Percentiles rank a stretch among this genome's conserved stretches.
phyloP scores from a whole-genome alignment of 2,113 vertebrate species.

The Porphyrio hochstetteri region DNA sequence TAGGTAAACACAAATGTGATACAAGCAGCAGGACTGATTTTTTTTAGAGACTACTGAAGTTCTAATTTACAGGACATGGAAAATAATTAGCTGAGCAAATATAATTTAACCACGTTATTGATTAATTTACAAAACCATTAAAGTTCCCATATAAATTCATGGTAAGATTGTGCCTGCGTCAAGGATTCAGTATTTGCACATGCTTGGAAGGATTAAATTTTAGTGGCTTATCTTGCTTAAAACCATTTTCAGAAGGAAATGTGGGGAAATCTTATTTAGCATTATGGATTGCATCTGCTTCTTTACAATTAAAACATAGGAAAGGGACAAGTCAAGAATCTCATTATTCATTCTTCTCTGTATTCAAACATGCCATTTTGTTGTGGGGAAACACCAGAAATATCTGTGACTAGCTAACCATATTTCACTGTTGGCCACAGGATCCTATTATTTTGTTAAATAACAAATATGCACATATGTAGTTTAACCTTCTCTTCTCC shows the following conservation, averaged over 20 bases:
- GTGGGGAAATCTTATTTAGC: not conserved
- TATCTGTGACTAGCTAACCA: not conserved
- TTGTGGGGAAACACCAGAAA: not conserved
- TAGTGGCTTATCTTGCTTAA: slow-evolving; percentile 58
- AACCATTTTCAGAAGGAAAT: slow-evolving; percentile 18
- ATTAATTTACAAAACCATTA: slow-evolving; percentile 76
- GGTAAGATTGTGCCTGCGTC: slow-evolving; percentile 31
- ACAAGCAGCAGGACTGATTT: not conserved
- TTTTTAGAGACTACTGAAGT: not conserved
- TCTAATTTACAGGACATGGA: slow-evolving; percentile 51
- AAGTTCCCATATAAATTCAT: slow-evolving; percentile 49
- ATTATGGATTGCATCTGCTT: not conserved
- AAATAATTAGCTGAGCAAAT: slow-evolving; percentile 72
- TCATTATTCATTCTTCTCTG: not conserved
- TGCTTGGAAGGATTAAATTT: slow-evolving; percentile 61
- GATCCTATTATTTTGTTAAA: not conserved
- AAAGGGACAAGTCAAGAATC: not conserved
- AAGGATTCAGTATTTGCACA: slow-evolving; percentile 38
- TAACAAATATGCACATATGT: not conserved
- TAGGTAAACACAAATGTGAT: not conserved
- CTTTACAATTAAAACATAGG: slow-evolving; percentile 3
- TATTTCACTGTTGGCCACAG: not conserved
- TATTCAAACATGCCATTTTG: not conserved
- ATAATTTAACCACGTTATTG: slow-evolving; percentile 61
- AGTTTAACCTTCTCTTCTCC: not conserved